Conservation (phyloP, 2,113 vertebrate genomes). For the Sapayoa aenigma region DNA sequence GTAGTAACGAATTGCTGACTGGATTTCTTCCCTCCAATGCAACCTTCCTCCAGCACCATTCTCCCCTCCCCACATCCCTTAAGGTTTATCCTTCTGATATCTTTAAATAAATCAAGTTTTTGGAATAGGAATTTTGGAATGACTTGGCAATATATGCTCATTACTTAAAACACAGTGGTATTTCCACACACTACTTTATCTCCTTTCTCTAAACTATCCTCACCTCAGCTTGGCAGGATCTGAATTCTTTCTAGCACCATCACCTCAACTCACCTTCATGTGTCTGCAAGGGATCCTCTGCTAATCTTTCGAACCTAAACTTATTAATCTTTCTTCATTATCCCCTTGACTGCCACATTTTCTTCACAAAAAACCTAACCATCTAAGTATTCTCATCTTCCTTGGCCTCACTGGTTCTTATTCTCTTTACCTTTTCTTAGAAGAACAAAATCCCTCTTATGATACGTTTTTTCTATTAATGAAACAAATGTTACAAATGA, state of each 20-base stretch:
- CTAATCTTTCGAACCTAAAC: background rate
- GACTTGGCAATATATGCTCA: background rate
- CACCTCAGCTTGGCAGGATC: background rate
- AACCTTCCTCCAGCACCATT: background rate
- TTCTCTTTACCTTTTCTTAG: background rate
- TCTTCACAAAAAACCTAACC: background rate
- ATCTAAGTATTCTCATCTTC: background rate
- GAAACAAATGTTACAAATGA: background rate
- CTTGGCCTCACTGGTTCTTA: background rate
- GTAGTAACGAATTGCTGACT: background rate
- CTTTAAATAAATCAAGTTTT: background rate
- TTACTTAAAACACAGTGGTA: background rate
- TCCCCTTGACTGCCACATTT: background rate
- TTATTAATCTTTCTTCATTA: background rate
- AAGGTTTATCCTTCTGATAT: background rate
- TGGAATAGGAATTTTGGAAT: background rate
- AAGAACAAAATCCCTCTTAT: background rate
- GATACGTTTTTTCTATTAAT: background rate
- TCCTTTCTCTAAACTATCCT: background rate
- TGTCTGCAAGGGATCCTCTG: background rate
- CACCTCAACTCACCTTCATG: background rate
- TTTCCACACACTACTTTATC: background rate
- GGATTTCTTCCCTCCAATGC: background rate
- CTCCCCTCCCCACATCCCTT: background rate
- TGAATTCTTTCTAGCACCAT: background rate